Evolutionary conservation across 1,140 invertebrate species (phyloP), one percentile per base, ranked within the genome.

Genomic region (Bombus soroeensis): DNA sequence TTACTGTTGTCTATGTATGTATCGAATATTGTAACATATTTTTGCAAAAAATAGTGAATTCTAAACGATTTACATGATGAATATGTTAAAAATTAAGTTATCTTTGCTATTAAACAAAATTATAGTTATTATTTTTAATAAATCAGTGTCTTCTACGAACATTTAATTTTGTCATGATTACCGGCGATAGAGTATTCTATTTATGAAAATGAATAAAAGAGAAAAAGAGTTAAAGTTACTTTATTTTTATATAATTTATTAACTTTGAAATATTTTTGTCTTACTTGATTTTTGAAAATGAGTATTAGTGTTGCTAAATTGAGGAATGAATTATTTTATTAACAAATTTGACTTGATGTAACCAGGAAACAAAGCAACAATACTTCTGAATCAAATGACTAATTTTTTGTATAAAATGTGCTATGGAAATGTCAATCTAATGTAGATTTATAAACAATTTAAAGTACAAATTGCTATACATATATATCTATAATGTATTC

Each of bases 121-220:
- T 86, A 85, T 88, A 81, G 68, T 87, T 84, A 89, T 83, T 57
- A 39, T 89, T 89, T 81, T 70, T 81, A 89, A 89, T 89, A 89
- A 86, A 89, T 83, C 68, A 70, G 71, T 83, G 62, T 73, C 59
- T 59, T 64, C 73, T 66, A 71, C 22, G 41, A 76, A 39, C 41
- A n/a, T 57, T 59, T 78, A 34, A 59, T 37, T 75, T 74, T 75
- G 22, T 79, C 66, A 70, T 76, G 22, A 68, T 68, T 39, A 39
- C 12, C 28, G 0, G 10, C 15, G 34, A 39, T 62, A n/a, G 32
- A 70, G 57, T 37, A 68, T 28, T 22, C 32, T 32, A n/a, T 34
- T 6, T 32, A 43, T 34, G 3, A 15, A 37, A 37, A 34, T n/a
- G 2, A 18, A 66, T 75, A 75, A 34, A 66, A 43, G 1, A 18